Conservation (phyloP, 2,888 invertebrate genomes). For the Maniola hyperantus region DNA sequence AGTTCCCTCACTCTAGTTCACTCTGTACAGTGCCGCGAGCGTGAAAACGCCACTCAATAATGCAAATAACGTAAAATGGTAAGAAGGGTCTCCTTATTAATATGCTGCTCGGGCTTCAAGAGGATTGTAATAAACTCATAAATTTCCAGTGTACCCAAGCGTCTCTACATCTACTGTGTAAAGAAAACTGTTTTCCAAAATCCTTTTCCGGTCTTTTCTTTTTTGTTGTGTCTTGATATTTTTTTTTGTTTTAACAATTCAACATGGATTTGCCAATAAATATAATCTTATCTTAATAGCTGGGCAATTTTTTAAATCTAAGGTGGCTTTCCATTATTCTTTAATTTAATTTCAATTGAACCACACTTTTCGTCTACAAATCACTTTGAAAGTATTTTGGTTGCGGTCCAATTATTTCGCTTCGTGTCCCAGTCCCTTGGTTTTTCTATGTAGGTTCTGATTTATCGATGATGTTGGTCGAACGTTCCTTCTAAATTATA, state of each 20-base stretch:
- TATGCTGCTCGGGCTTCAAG: conserved; percentile 17
- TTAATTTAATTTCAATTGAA: not conserved
- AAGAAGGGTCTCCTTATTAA: conserved; percentile 16
- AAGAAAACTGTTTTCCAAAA: conserved; percentile 10
- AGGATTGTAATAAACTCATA: conserved; percentile 22
- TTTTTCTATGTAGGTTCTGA: conserved; percentile 34
- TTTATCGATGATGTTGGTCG: conserved; percentile 38
- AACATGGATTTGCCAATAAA: not conserved
- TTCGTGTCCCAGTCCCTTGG: conserved; percentile 27
- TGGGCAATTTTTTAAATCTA: not conserved
- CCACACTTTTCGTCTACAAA: conserved; percentile 15
- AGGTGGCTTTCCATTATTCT: not conserved
- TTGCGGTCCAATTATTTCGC: conserved; percentile 32
- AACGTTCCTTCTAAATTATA: conserved; percentile 37
- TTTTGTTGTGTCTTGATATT: not conserved
- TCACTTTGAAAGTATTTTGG: conserved; percentile 28
- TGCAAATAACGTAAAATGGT: conserved; percentile 22
- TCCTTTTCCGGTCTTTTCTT: not conserved
- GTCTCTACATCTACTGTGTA: not conserved
- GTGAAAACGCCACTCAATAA: conserved; percentile 28
- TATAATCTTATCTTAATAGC: not conserved
- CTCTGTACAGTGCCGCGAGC: not conserved
- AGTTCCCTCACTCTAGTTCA: too few relatives aligned
- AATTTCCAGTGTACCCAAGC: conserved; percentile 9
- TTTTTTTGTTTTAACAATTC: not conserved